Evolutionary conservation across 1,140 invertebrate genomes (phyloP), one percentile per base, ranked within the genome.

Genomic region (Penaeus japonicus): DNA sequence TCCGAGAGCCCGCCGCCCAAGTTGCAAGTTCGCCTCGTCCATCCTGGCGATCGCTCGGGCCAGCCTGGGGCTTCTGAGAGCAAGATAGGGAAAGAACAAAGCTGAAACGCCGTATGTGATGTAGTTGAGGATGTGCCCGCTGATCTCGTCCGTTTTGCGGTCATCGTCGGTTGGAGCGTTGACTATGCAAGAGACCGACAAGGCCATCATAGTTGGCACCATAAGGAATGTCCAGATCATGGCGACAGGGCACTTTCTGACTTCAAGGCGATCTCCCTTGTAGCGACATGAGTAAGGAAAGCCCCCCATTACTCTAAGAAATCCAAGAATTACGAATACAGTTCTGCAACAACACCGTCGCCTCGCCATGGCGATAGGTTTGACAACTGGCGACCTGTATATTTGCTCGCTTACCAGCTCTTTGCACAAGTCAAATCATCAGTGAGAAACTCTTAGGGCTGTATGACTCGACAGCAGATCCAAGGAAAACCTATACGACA

Each of bases 91-190:
- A 24, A 88, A 88, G 27, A 88, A 75, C 18, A 84, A n/a, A 18
- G 70, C 70, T 24, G 81, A 75, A 35, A 75, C 83, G 2, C 73
- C 54, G 53, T 88, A 88, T 0, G 80, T 75, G 18, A 78, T 73
- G 30, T 83, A 88, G 57, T 88, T 88, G 15, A 88, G 70, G 32
- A 88, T 83, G 87, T 83, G 54, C 17, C n/a, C 30, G 47, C 79
- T 88, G 53, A 85, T 57, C 57, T 54, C 83, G 17, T 53, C 55
- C 7, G 87, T 83, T 24, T 82, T 77, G 7, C 70, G 70, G 0
- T 24, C 27, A 1, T 77, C 24, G n/a, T 22, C 65, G 24, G 59
- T 57, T 15, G 87, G 87, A 10, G 87, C 54, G 30, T 83, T 84
- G 47, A 84, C 27, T 4, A 88, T 73, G 59, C 80, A 83, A 4